phyloP scores from a whole-genome alignment of 2,888 invertebrate genomes.

The Netelia fuscicornis region DNA sequence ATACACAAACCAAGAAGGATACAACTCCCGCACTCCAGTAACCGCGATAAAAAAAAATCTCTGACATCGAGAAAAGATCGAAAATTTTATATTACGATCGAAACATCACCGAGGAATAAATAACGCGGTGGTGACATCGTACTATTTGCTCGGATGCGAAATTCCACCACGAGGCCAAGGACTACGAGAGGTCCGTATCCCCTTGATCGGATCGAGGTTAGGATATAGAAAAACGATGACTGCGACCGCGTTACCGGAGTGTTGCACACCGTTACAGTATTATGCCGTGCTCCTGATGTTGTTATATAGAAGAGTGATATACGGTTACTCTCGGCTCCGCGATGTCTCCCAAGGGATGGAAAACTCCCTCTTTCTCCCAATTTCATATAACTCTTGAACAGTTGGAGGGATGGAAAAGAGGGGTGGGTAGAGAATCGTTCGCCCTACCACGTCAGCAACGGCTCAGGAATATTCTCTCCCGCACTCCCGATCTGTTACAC shows the following conservation, averaged over 20 bases:
- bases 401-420: conserved; percentile 15
- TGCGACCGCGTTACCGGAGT: conserved; percentile 39
- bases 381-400: conserved; percentile 66
- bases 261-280: conserved; percentile 13
- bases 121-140: background rate
- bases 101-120: conserved; percentile 8
- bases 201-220: conserved; percentile 30
- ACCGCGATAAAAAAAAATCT: background rate
- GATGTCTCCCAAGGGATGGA: conserved; percentile 68
- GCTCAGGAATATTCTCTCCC: conserved; percentile 36
- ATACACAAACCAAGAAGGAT: background rate
- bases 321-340: conserved; percentile 63
- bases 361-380: conserved; percentile 59
- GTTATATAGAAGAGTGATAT: conserved; percentile 30
- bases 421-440: conserved; percentile 51
- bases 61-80: background rate
- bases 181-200: conserved; percentile 26
- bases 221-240: conserved; percentile 22
- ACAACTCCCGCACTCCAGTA: background rate
- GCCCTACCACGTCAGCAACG: conserved; percentile 24
- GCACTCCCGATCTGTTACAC: conserved; percentile 11
- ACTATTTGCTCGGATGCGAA: conserved; percentile 27
- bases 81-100: background rate
- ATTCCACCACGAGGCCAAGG: conserved; percentile 8
- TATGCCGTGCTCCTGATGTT: background rate